Evolutionary conservation across 1,140 invertebrate genomes (phyloP).

Genomic region (Zaprionus taronus): DNA sequence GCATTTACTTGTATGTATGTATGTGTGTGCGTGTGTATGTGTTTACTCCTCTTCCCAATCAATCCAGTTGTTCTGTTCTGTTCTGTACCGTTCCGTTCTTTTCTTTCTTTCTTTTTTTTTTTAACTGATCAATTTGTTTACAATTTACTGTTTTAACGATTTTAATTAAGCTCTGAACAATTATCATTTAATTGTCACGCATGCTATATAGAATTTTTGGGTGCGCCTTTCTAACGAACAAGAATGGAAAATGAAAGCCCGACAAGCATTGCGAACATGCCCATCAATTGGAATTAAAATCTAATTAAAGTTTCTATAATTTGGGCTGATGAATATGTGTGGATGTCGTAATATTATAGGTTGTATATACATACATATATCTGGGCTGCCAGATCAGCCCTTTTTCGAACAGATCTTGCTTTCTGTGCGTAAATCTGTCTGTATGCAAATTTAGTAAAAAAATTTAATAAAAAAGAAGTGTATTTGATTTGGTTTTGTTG

Average conservation of each 20-base stretch:
- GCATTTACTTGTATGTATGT: neutral
- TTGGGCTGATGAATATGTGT: too few relatives aligned
- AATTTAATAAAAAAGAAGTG: too few relatives aligned
- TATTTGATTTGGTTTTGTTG: too few relatives aligned
- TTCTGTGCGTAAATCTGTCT: neutral
- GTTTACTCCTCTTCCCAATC: neutral
- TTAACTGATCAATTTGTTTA: conserved; percentile 23
- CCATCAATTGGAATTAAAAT: conserved; percentile 3
- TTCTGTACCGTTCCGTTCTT: neutral
- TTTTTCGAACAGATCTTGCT: too few relatives aligned
- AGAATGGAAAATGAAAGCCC: neutral
- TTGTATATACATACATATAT: too few relatives aligned
- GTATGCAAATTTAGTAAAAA: too few relatives aligned
- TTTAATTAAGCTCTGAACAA: conserved; percentile 25
- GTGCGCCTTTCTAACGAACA: neutral
- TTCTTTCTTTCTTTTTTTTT: neutral
- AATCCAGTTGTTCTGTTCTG: neutral
- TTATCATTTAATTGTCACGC: conserved; percentile 16
- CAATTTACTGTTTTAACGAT: conserved; percentile 19
- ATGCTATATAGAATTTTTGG: neutral
- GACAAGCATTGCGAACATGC: neutral
- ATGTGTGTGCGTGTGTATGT: neutral
- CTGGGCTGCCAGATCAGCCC: too few relatives aligned
- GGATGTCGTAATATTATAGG: too few relatives aligned
- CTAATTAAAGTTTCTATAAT: neutral